Evolutionary conservation across 2,888 invertebrate species (phyloP).

Genomic region (Pandemis corylana): DNA sequence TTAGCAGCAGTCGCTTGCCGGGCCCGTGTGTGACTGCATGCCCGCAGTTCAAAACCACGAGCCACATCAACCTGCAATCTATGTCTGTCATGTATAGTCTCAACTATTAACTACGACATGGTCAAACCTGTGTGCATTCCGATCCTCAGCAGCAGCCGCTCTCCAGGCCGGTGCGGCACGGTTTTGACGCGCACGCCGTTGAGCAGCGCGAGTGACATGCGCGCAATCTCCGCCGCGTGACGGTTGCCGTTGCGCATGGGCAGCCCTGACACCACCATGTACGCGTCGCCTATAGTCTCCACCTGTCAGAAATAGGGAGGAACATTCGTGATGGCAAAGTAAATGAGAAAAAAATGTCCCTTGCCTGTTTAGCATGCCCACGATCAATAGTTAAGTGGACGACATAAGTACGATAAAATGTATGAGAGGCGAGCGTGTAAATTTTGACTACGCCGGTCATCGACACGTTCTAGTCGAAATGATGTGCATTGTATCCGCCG

Average conservation of each 20-base stretch:
- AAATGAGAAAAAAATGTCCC: not conserved
- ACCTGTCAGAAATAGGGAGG: slow-evolving; percentile 83
- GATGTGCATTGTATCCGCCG: too few species aligned
- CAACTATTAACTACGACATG: not conserved
- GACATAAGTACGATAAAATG: too few species aligned
- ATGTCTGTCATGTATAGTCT: too few species aligned
- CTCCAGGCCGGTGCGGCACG: slow-evolving; percentile 95
- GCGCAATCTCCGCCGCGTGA: slow-evolving; percentile 97
- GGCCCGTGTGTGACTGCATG: too few species aligned
- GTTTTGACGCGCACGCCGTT: slow-evolving; percentile 94
- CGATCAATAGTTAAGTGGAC: too few species aligned
- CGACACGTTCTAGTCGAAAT: too few species aligned
- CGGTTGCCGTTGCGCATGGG: slow-evolving; percentile 95
- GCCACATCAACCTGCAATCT: too few species aligned
- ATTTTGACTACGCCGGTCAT: too few species aligned
- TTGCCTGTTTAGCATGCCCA: too few species aligned
- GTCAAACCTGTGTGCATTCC: slow-evolving; percentile 90
- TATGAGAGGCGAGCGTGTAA: too few species aligned
- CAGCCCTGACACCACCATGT: slow-evolving; percentile 95
- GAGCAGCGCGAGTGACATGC: slow-evolving; percentile 95
- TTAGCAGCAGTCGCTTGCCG: too few species aligned
- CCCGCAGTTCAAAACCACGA: too few species aligned
- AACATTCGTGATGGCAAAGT: not conserved
- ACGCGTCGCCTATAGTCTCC: slow-evolving; percentile 94
- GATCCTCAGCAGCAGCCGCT: slow-evolving; percentile 94